Percentiles rank a stretch among this genome's conserved stretches.
These are phyloP conservation scores for Lochmaea capreae DNA, from an alignment of 2,888 invertebrate species.

Conservation along the genomic window DNA sequence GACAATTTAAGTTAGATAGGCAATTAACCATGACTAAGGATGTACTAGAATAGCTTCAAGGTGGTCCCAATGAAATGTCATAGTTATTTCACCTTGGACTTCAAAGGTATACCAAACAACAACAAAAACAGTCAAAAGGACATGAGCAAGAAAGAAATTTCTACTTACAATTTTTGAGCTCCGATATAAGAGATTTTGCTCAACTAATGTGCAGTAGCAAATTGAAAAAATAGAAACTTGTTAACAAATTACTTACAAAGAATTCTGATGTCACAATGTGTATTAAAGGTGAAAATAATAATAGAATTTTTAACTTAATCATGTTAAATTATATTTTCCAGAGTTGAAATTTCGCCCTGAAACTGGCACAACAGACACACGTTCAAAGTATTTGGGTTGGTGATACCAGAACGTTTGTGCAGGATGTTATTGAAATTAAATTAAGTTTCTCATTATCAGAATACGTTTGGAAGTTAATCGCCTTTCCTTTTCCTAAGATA, in stretches of 20 bases:
- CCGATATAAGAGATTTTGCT: too few relatives aligned
- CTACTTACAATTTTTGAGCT: too few relatives aligned
- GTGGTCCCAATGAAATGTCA: too few relatives aligned
- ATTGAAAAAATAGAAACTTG: too few relatives aligned
- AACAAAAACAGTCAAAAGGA: too few relatives aligned
- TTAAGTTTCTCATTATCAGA: not conserved
- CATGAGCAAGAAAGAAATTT: too few relatives aligned
- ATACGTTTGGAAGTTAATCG: not conserved
- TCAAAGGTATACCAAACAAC: too few relatives aligned
- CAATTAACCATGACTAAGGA: too few relatives aligned
- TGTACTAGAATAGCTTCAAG: too few relatives aligned
- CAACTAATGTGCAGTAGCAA: too few relatives aligned
- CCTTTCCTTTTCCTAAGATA: conserved; percentile 7
- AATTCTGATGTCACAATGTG: not conserved
- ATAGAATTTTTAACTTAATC: not conserved
- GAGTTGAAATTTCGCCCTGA: not conserved
- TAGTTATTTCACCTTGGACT: too few relatives aligned
- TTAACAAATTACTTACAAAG: not conserved
- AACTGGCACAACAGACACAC: not conserved
- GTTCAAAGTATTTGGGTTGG: not conserved
- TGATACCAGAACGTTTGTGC: not conserved
- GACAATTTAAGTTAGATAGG: too few relatives aligned
- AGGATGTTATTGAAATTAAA: conserved; percentile 9
- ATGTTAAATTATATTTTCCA: not conserved
- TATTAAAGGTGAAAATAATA: not conserved